Percentiles rank a stretch among this genome's conserved stretches.
phyloP scores from a whole-genome alignment of 2,888 invertebrate genomes.

The Ptychoptera contaminata region DNA sequence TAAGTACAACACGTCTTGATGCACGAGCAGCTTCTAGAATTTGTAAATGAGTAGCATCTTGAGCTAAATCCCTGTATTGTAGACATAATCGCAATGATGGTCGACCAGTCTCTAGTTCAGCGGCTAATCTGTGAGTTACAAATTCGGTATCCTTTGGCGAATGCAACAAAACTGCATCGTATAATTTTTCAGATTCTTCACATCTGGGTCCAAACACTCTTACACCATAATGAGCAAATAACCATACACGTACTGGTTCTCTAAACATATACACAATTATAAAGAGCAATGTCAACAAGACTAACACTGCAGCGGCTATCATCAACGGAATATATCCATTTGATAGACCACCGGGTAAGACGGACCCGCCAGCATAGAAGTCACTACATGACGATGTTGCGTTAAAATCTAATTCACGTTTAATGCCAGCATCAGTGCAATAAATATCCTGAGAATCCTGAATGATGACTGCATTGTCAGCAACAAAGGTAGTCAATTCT shows the following conservation, averaged over 20 bases:
- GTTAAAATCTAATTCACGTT: slow-evolving; percentile 69
- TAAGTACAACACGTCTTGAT: slow-evolving; percentile 70
- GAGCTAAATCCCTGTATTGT: slow-evolving; percentile 71
- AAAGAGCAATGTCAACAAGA: slow-evolving; percentile 58
- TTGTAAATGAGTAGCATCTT: slow-evolving; percentile 42
- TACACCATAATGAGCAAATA: slow-evolving; percentile 73
- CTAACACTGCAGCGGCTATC: slow-evolving; percentile 60
- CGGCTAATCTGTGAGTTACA: slow-evolving; percentile 69
- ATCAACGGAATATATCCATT: slow-evolving; percentile 69
- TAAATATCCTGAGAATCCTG: slow-evolving; percentile 65
- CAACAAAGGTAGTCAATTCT: slow-evolving; percentile 67
- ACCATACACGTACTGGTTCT: slow-evolving; percentile 71
- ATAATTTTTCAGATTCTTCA: slow-evolving; percentile 71
- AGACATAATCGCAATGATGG: slow-evolving; percentile 65
- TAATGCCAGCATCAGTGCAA: slow-evolving; percentile 57
- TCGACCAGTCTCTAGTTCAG: slow-evolving; percentile 67
- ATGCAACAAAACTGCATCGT: slow-evolving; percentile 86
- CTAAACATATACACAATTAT: slow-evolving; percentile 71
- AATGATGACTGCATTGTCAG: slow-evolving; percentile 67
- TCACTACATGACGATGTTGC: slow-evolving; percentile 69
- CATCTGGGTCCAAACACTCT: slow-evolving; percentile 60
- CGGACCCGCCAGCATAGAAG: slow-evolving; percentile 59
- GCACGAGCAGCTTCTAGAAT: slow-evolving; percentile 77
- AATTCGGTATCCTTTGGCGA: slow-evolving; percentile 85
- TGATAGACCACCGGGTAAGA: slow-evolving; percentile 70